Conservation (phyloP, 2,797 vertebrate genomes). For the Hipposideros larvatus region DNA sequence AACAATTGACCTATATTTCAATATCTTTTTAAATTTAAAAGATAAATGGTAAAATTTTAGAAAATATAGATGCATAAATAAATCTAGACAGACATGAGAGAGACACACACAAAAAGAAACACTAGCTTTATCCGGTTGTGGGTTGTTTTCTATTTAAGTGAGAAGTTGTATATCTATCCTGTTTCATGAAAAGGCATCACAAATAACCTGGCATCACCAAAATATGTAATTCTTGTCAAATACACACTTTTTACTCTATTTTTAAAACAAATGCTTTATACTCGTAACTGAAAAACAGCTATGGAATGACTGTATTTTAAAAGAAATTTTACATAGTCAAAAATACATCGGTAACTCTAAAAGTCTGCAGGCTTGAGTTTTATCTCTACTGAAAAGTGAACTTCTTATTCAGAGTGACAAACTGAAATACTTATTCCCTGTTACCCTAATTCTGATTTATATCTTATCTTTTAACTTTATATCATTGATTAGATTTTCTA, state of each 20-base stretch:
- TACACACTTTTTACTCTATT: not conserved
- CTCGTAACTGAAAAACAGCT: not conserved
- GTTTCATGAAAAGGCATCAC: not conserved
- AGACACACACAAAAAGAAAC: not conserved
- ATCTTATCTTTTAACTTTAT: not conserved
- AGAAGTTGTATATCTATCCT: not conserved
- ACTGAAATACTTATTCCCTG: constrained; percentile 30
- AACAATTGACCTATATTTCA: not conserved
- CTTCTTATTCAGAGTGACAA: not conserved
- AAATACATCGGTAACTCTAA: constrained; percentile 30
- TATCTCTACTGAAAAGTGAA: not conserved
- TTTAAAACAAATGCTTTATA: constrained; percentile 18
- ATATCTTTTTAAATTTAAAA: constrained; percentile 42
- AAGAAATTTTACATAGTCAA: constrained; percentile 42
- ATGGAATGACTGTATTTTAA: not conserved
- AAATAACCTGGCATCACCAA: constrained; percentile 31
- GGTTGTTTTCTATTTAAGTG: not conserved
- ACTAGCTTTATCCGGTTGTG: not conserved
- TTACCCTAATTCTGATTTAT: constrained; percentile 26
- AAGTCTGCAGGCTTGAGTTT: constrained; percentile 24
- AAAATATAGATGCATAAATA: constrained; percentile 43
- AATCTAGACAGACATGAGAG: not conserved
- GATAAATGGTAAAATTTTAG: constrained; percentile 30
- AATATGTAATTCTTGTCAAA: not conserved
- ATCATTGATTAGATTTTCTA: not conserved